Percentiles rank a stretch among this genome's conserved stretches.
These are phyloP conservation scores for Ifrita kowaldi DNA, from an alignment of 2,113 vertebrate species.

Conservation along the genomic window DNA sequence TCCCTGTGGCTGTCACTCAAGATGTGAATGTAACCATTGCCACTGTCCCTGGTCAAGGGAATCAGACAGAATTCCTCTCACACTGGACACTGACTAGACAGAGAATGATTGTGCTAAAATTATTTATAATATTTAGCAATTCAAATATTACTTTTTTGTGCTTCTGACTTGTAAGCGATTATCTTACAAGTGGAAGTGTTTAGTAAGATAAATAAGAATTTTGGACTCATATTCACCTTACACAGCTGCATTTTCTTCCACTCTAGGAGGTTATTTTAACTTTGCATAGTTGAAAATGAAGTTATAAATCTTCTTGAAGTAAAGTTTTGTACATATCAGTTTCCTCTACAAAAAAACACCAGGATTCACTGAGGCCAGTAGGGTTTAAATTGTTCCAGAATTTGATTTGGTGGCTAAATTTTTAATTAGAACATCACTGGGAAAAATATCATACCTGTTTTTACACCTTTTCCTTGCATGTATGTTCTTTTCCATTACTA, in stretches of 20 bases:
- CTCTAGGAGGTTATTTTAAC: not conserved
- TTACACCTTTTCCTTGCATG: not conserved
- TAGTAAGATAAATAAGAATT: not conserved
- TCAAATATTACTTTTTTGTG: not conserved
- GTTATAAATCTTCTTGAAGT: not conserved
- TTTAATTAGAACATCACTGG: not conserved
- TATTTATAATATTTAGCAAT: not conserved
- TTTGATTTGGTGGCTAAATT: not conserved
- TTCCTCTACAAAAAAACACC: not conserved
- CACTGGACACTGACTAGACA: not conserved
- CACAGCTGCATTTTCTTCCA: not conserved
- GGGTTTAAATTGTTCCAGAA: not conserved
- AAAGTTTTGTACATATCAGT: not conserved
- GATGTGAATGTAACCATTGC: accelerated
- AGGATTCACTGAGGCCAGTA: not conserved
- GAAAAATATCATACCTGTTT: not conserved
- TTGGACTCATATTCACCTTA: not conserved
- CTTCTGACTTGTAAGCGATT: not conserved
- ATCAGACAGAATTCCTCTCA: not conserved
- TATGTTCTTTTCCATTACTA: not conserved
- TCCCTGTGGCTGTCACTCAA: not conserved
- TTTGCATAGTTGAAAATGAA: not conserved
- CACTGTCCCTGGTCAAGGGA: not conserved
- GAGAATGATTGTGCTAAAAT: not conserved
- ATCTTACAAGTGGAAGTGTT: not conserved